A percentile compares a stretch with the other conserved stretches of the same genome.
These are phyloP conservation scores for Cettia cetti DNA, from an alignment of 2,113 vertebrate species.

Conservation along the genomic window DNA sequence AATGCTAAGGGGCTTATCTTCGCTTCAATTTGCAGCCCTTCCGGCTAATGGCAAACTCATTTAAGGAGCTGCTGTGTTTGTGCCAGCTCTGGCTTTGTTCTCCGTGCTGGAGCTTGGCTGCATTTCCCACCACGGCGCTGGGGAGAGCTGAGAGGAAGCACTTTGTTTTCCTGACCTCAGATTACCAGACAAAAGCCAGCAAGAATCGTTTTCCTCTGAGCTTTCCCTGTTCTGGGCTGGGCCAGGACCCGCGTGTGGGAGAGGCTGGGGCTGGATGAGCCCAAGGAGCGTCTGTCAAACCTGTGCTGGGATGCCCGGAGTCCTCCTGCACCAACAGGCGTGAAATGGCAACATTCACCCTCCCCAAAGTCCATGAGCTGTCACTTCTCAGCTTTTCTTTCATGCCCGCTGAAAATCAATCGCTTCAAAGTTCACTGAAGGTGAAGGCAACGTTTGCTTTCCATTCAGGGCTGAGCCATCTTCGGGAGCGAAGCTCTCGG, in stretches of 20 bases:
- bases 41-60: slow-evolving; percentile 64
- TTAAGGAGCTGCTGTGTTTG: slow-evolving; percentile 59
- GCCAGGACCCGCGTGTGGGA: background rate
- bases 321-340: background rate
- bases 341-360: background rate
- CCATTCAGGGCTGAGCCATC: slow-evolving; percentile 17
- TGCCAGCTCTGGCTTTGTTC: slow-evolving; percentile 61
- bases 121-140: slow-evolving; percentile 1
- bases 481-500: background rate
- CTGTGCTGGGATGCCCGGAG: background rate
- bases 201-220: background rate
- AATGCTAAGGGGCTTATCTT: slow-evolving; percentile 67
- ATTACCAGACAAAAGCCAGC: slow-evolving; percentile 47
- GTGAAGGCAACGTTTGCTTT: slow-evolving; percentile 48
- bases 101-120: slow-evolving; percentile 18
- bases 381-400: slow-evolving; percentile 6
- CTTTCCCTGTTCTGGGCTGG: background rate
- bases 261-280: background rate
- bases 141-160: slow-evolving; percentile 20
- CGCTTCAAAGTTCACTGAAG: slow-evolving; percentile 35
- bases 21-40: slow-evolving; percentile 67
- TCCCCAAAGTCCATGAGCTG: background rate
- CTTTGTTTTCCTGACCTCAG: slow-evolving; percentile 56
- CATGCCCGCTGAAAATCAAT: slow-evolving; percentile 18
- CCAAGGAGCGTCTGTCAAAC: background rate